Base-by-base conservation (phyloP, 2,797 vertebrate genomes). In the Sciurus carolinensis region DNA sequence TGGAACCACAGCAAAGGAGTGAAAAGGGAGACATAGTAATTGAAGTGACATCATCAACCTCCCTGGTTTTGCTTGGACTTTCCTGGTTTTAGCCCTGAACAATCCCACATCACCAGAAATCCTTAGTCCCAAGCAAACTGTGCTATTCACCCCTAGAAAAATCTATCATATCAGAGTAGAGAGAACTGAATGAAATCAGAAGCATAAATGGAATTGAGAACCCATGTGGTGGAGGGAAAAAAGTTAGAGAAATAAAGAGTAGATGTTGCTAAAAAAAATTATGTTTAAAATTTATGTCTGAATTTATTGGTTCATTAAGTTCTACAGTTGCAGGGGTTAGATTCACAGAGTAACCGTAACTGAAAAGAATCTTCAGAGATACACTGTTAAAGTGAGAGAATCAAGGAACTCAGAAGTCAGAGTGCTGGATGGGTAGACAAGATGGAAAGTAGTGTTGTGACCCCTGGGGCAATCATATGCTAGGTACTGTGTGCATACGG, bases 161-260 rank as follows among this genome's bases (percentile, higher is more conserved):
- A 76, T 81, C 33, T 82, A 22, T 76, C 39, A 69, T 42, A 50
- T 15, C 12, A 95, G 26, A 10, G 47, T 44, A 10, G 1, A 80
- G 59, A 62, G 3, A 39, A 22, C 20, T 50, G 33, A 33, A 73
- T 77, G 15, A 87, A 69, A 76, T 57, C 33, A 69, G 52, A 76
- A 30, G n/a, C 64, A 71, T 28, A 52, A 36, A 64, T 69, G 33
- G 28, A 64, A 18, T 81, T 86, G 75, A 82, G 15, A 47, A 81
- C 15, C 26, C 30, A 47, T 0, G 0, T 5, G 15, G 3, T 0
- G 11, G 9, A 59, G 14, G 59, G 50, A 11, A 57, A 57, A 59
- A 47, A n/a, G 7, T 5, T 59, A 24, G 57, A 59, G 11, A 8
- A 18, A 5, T 24, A 73, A 28, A 72, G 44, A 79, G 4, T 36